Evolutionary conservation across 2,888 invertebrate species (phyloP).

Genomic region (Biston stratarius): DNA sequence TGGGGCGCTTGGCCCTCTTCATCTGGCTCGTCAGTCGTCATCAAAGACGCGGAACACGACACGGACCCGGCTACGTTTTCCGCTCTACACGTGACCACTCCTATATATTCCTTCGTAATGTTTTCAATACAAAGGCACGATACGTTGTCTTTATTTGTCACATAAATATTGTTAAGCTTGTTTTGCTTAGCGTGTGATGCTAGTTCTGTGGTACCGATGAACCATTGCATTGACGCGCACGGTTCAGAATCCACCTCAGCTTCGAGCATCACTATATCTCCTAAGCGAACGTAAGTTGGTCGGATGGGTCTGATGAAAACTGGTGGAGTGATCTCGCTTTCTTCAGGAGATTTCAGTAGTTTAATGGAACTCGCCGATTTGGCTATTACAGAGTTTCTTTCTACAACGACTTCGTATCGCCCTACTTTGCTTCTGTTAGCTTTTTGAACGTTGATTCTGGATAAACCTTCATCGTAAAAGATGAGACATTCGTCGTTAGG

Average conservation of each 20-base stretch:
- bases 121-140: slow-evolving; percentile 93
- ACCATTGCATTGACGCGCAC: slow-evolving; percentile 95
- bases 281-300: slow-evolving; percentile 89
- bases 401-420: slow-evolving; percentile 95
- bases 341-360: slow-evolving; percentile 87
- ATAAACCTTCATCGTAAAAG: slow-evolving; percentile 86
- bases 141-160: slow-evolving; percentile 90
- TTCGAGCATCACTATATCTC: slow-evolving; percentile 93
- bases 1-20: slow-evolving; percentile 88
- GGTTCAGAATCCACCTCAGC: slow-evolving; percentile 92
- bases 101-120: slow-evolving; percentile 89
- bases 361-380: slow-evolving; percentile 94
- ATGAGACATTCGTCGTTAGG: slow-evolving; percentile 88
- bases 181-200: slow-evolving; percentile 82
- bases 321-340: slow-evolving; percentile 89
- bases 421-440: slow-evolving; percentile 92
- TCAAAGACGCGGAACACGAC: slow-evolving; percentile 92
- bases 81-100: slow-evolving; percentile 94
- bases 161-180: slow-evolving; percentile 90
- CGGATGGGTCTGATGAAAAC: slow-evolving; percentile 90
- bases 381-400: slow-evolving; percentile 91
- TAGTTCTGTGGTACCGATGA: slow-evolving; percentile 90
- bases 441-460: slow-evolving; percentile 88
- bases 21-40: slow-evolving; percentile 72
- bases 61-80: slow-evolving; percentile 96